Evolutionary conservation across 2,113 vertebrate genomes (phyloP).

Genomic region (Prunella fulvescens): DNA sequence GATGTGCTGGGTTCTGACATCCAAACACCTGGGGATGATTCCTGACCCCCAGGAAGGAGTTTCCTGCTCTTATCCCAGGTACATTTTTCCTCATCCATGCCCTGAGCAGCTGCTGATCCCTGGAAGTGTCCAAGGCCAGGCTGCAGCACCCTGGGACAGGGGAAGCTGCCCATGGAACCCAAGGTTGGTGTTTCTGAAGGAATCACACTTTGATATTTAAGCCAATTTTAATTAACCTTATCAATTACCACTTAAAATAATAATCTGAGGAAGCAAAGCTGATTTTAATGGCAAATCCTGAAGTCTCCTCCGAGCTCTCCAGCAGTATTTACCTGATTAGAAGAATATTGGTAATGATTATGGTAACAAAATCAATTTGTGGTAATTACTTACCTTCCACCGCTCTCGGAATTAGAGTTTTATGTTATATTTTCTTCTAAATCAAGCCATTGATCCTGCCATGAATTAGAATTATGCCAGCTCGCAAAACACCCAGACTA

Average conservation of each 20-base stretch:
- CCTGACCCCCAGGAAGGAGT: not conserved
- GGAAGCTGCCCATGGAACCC: not conserved
- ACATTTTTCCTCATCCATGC: not conserved
- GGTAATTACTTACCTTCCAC: constrained; percentile 12
- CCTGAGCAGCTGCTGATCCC: not conserved
- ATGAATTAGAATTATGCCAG: constrained; percentile 14
- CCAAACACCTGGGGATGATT: not conserved
- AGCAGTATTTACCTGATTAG: not conserved
- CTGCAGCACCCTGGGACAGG: accelerated
- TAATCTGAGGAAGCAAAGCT: not conserved
- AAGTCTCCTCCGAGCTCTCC: not conserved
- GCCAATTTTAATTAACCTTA: not conserved
- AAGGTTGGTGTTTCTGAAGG: not conserved
- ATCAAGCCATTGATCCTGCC: constrained; percentile 40
- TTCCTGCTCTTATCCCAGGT: not conserved
- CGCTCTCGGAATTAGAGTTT: not conserved
- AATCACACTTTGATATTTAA: not conserved
- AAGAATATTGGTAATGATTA: not conserved
- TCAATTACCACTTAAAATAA: not conserved
- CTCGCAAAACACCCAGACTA: not conserved
- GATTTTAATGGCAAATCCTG: not conserved
- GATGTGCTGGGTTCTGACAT: too few relatives aligned
- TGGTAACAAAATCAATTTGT: constrained; percentile 36
- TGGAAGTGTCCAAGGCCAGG: not conserved
- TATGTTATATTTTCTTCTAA: constrained; percentile 38